Base-by-base conservation (phyloP, 2,797 vertebrate species). In the Adelosebastes latens region DNA sequence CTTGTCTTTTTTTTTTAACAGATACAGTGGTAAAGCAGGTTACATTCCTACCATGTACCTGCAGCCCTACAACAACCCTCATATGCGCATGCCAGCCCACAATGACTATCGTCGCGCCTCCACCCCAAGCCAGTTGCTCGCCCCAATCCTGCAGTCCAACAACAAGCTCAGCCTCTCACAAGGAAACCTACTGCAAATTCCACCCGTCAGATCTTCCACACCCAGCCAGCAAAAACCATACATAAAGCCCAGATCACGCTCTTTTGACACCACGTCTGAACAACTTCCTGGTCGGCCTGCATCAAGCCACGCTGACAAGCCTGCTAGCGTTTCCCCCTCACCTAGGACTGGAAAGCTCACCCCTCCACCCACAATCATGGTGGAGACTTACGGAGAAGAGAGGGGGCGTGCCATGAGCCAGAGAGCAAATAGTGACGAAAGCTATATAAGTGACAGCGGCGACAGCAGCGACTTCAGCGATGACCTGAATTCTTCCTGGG, bases 31-130 rank as follows among this genome's bases (percentile, higher is more conserved):
- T 12, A 86, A 76, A 58, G 82, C 60, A 0, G 98, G 97, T 10
- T 98, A 97, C 29, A 84, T 98, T 4, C 98, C 98, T 2, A 87
- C 94, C 0, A 92, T 98, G 78, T 96, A 95, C 86, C 96, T 97
- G 52, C 93, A 96, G 86, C 95, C 95, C 2, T 95, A 96, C 89
- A 94, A 68, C 62, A 91, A 93, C 29, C 95, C 96, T 29, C 94
- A 94, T 6, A 70, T 92, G 55, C 94, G 79, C 25, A 83, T 96
- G 24, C 64, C 83, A 13, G 65, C 84, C 2, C 25, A 82, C 2
- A 25, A 84, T 1, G 74, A 59, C 10, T 49, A 84, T 4, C 60
- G 55, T 2, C 78, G 31, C 0, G 0, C 2, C 64, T 90, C 92
- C 39, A 67, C 79, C 3, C 58, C 58, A 3, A 60, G 91, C 65